Percentiles rank a stretch among this genome's conserved stretches.
These are phyloP conservation scores for Drosophila auraria DNA, from an alignment of 1,140 invertebrate genomes.

Conservation along the genomic window DNA sequence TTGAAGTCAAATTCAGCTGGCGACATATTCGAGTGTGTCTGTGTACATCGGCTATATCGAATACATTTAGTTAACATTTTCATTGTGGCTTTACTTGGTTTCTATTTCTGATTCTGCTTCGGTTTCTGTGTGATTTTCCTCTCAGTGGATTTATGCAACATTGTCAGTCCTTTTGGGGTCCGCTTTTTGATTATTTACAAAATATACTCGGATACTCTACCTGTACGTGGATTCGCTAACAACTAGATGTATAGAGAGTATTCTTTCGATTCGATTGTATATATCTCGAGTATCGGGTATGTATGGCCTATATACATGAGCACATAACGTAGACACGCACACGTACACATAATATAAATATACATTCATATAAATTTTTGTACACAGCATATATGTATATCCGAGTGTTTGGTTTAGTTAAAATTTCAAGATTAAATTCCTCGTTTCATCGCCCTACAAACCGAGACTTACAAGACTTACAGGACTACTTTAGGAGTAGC, in stretches of 20 bases:
- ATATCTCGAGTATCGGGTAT: slow-evolving; percentile 23
- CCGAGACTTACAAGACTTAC: slow-evolving; percentile 21
- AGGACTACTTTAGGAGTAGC: slow-evolving; percentile 48
- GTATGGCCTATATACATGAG: slow-evolving; percentile 59
- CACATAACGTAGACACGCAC: slow-evolving; percentile 38
- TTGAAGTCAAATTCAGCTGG: slow-evolving; percentile 75
- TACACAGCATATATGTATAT: slow-evolving; percentile 71
- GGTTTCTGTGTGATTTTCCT: slow-evolving; percentile 25
- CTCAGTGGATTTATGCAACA: slow-evolving; percentile 39
- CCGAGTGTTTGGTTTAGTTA: slow-evolving; percentile 55
- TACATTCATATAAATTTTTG: slow-evolving; percentile 76
- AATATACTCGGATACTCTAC: slow-evolving; percentile 32
- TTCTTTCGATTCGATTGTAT: slow-evolving; percentile 27
- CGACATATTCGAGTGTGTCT: slow-evolving; percentile 44
- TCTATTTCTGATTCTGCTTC: slow-evolving; percentile 17
- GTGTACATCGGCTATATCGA: slow-evolving; percentile 61
- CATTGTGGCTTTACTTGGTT: slow-evolving; percentile 47
- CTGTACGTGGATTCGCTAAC: slow-evolving; percentile 45
- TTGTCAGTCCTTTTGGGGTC: slow-evolving; percentile 66
- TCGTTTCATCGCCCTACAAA: slow-evolving; percentile 44
- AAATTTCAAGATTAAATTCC: slow-evolving; percentile 68
- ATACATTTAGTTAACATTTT: slow-evolving; percentile 80
- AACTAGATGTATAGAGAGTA: slow-evolving; percentile 58
- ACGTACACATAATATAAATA: slow-evolving; percentile 46
- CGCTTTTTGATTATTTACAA: slow-evolving; percentile 62